Base-by-base conservation (phyloP, 2,888 invertebrate species). In the Thera britannica region DNA sequence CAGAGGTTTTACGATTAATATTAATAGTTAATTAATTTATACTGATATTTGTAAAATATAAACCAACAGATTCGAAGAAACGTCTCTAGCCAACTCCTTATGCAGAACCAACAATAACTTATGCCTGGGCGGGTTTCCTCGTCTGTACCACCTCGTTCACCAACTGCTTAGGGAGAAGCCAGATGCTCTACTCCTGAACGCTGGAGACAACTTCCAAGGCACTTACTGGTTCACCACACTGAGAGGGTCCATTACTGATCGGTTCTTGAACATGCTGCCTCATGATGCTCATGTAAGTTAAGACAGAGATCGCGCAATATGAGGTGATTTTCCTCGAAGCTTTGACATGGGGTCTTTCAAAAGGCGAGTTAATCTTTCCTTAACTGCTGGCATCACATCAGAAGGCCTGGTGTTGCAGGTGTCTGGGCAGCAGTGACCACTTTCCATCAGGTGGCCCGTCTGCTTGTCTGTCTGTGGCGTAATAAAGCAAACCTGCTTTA, bases 171-270 rank as follows among this genome's bases (percentile, higher is more conserved):
- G 84, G 1, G 82, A 88, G 72, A 94, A 95, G 71, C 94, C 94
- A 0, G 86, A 96, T 70, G 93, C 96, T 0, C 85, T 98, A 34
- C 95, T 97, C 48, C 86, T 98, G 65, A 97, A 97, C 82, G 97
- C 96, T 0, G 98, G 98, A 0, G 98, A 98, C 86, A 96, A 96
- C 82, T 98, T 96, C 84, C 97, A 97, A 83, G 98, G 98, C 0
- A 97, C 97, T 0, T 92, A 97, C n/a, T 98, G 97, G 96, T 97
- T 97, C 80, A 96, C 95, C 23, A 79, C 96, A 4, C 94, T 96
- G n/a, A 95, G 95, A 76, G 96, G 96, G 96, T 96, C 96, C 74
- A 95, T 96, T 0, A 97, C 97, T 0, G 95, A 96, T 62, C 84
- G 95, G 77, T 97, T 98, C 77, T 95, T 97, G 89, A 97, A 97